A percentile compares a stretch with the other conserved stretches of the same genome.
Evolutionary conservation across 2,888 invertebrate species (phyloP).

Genomic region (Gari tellinella): DNA sequence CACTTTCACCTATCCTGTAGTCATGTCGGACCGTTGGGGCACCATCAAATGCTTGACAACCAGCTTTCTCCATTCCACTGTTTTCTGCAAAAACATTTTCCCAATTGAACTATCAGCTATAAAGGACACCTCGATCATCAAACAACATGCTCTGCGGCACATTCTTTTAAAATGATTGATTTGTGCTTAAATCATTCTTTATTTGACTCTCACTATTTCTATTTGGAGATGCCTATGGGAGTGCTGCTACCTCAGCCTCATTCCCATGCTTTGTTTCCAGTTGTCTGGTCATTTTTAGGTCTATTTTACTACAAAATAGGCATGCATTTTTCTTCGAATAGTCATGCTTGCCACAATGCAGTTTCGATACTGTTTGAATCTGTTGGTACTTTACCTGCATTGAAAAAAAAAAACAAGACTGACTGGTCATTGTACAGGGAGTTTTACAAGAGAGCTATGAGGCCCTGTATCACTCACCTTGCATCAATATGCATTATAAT

Average conservation of each 20-base stretch:
- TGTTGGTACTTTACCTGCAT: too few relatives aligned
- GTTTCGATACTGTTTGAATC: too few relatives aligned
- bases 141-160: background rate
- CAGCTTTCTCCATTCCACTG: slow-evolving; percentile 10
- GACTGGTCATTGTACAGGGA: too few relatives aligned
- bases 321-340: slow-evolving; percentile 11
- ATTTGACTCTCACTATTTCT: slow-evolving; percentile 22
- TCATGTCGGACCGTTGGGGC: slow-evolving; percentile 12
- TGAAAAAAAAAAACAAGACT: too few relatives aligned
- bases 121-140: slow-evolving; percentile 5
- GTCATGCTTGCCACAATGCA: too few relatives aligned
- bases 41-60: slow-evolving; percentile 24
- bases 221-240: slow-evolving; percentile 9
- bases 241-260: slow-evolving; percentile 39
- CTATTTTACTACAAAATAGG: slow-evolving; percentile 35
- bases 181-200: too few relatives aligned
- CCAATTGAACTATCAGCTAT: slow-evolving; percentile 13
- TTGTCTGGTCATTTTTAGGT: slow-evolving; percentile 28
- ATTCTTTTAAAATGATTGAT: slow-evolving; percentile 11
- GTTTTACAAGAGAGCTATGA: too few relatives aligned
- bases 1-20: slow-evolving; percentile 15
- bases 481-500: too few relatives aligned
- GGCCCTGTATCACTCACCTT: too few relatives aligned
- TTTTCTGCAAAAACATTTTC: slow-evolving; percentile 21
- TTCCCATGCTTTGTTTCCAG: slow-evolving; percentile 23